phyloP scores from a whole-genome alignment of 2,888 invertebrate genomes.

The Eilema depressum region DNA sequence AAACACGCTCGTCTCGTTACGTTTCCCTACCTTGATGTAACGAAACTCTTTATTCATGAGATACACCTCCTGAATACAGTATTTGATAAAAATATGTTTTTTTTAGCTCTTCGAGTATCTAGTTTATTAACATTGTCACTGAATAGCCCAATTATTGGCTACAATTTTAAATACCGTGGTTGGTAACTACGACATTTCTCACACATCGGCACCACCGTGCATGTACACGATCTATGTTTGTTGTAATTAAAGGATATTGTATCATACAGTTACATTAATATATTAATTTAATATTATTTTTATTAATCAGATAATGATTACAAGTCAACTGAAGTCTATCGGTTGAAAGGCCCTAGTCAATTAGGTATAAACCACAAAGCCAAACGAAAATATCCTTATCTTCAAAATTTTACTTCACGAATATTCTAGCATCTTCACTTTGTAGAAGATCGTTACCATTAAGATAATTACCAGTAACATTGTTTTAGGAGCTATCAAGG shows the following conservation, averaged over 20 bases:
- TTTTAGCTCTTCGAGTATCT: constrained; percentile 17
- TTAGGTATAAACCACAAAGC: not conserved
- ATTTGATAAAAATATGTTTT: constrained; percentile 40
- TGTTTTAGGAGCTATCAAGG: constrained; percentile 43
- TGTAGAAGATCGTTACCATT: constrained; percentile 31
- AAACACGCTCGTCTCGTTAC: constrained; percentile 45
- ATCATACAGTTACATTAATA: too few species aligned
- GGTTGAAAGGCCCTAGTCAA: not conserved
- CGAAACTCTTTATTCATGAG: constrained; percentile 53
- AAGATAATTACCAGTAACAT: constrained; percentile 38
- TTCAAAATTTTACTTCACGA: not conserved
- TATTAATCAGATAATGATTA: too few species aligned
- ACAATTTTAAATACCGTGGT: too few species aligned
- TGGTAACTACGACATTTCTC: too few species aligned
- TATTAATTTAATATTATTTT: too few species aligned
- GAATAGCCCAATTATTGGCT: too few species aligned
- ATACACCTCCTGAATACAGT: constrained; percentile 51
- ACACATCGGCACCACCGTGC: too few species aligned
- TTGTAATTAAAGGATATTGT: too few species aligned
- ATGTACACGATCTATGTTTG: too few species aligned
- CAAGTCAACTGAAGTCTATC: too few species aligned
- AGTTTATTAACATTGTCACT: not conserved
- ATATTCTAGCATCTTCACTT: constrained; percentile 12
- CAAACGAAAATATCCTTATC: not conserved
- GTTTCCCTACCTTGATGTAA: constrained; percentile 54